These are phyloP conservation scores for Polydrusus tereticollis DNA, from an alignment of 2,888 invertebrate genomes.

Conservation along the genomic window DNA sequence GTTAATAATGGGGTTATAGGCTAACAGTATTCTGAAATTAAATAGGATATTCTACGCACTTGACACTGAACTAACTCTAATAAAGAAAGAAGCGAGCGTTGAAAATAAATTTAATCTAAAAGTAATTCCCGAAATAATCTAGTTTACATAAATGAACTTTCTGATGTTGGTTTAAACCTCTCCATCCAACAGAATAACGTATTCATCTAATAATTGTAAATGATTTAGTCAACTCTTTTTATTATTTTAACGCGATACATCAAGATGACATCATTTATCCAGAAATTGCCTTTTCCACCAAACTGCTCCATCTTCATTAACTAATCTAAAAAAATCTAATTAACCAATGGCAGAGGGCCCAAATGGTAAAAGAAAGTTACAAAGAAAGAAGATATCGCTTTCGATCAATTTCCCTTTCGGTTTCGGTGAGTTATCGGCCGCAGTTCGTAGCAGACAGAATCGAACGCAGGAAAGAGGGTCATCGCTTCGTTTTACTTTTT, in stretches of 20 bases:
- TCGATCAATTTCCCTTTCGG: slow-evolving; percentile 43
- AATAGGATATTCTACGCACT: too few species aligned
- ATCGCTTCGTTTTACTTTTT: slow-evolving; percentile 10
- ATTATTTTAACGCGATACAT: neutral
- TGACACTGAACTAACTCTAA: too few species aligned
- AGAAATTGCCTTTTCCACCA: slow-evolving; percentile 29
- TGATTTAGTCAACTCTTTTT: neutral
- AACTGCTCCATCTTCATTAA: slow-evolving; percentile 42
- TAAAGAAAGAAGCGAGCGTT: too few species aligned
- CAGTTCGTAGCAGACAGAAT: slow-evolving; percentile 20
- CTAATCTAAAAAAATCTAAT: slow-evolving; percentile 42
- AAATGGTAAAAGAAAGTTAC: slow-evolving; percentile 32
- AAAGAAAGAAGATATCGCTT: slow-evolving; percentile 39
- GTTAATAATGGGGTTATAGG: too few species aligned
- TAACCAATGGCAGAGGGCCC: slow-evolving; percentile 31
- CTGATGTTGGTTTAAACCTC: too few species aligned
- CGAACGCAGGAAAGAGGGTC: slow-evolving; percentile 13
- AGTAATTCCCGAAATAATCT: too few species aligned
- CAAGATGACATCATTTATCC: slow-evolving; percentile 24
- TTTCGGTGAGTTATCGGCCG: slow-evolving; percentile 29
- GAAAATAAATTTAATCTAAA: too few species aligned
- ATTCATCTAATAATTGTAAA: neutral
- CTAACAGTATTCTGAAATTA: too few species aligned
- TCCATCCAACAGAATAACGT: too few species aligned
- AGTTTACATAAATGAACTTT: too few species aligned